Evolutionary conservation across 2,113 vertebrate genomes (phyloP).

Genomic region (Calidris pugnax): DNA sequence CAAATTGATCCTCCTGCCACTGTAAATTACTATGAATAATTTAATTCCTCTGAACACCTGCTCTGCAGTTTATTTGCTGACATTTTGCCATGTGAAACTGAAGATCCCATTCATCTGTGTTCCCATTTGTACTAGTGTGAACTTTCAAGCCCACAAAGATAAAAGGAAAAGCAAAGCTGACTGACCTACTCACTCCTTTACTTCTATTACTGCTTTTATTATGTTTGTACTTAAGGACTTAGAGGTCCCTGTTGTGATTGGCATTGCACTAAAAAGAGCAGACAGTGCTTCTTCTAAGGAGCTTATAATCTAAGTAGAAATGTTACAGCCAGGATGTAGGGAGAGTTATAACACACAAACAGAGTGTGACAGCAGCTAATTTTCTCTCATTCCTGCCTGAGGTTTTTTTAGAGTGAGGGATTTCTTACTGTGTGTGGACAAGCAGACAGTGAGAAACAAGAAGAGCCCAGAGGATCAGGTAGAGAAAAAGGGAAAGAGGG

Average conservation of each 20-base stretch:
- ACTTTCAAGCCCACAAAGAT: neutral
- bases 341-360: neutral
- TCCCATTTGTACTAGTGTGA: neutral
- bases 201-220: neutral
- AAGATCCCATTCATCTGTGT: neutral
- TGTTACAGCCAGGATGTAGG: neutral
- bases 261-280: neutral
- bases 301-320: neutral
- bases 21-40: neutral
- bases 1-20: neutral
- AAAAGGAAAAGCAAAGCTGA: neutral
- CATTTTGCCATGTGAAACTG: neutral
- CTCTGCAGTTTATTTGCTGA: neutral
- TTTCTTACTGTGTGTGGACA: neutral
- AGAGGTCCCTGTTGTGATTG: neutral
- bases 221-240: neutral
- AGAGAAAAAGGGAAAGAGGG: neutral
- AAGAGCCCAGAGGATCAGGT: neutral
- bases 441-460: neutral
- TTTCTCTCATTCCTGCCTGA: neutral
- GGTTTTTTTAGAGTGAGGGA: neutral
- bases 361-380: neutral
- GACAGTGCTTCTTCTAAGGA: neutral
- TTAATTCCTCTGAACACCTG: slow-evolving; percentile 37
- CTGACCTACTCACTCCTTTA: neutral